Evolutionary conservation across 2,113 vertebrate genomes (phyloP).

Genomic region (Xenopus borealis): DNA sequence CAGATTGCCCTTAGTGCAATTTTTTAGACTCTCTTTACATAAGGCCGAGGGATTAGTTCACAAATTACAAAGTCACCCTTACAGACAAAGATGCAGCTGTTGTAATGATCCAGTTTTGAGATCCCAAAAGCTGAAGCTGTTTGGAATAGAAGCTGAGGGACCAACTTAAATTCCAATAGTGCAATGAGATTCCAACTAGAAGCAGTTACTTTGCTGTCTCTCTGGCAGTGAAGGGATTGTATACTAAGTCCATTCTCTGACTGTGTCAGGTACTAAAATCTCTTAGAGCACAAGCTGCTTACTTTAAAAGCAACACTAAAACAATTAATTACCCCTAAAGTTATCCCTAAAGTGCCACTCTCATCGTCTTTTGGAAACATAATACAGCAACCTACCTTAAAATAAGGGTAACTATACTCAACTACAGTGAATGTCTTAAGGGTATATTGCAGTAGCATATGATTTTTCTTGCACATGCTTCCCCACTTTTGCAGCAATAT

Average conservation of each 20-base stretch:
- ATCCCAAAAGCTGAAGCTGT: background rate
- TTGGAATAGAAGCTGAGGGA: background rate
- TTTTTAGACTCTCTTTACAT: no score
- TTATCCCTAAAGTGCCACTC: background rate
- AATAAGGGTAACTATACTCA: no score
- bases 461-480: no score
- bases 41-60: no score
- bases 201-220: background rate
- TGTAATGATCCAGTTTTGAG: background rate
- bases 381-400: no score
- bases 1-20: no score
- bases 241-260: no score
- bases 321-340: background rate
- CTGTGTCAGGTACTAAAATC: background rate
- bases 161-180: background rate
- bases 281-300: background rate
- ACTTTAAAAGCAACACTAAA: background rate
- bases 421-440: background rate
- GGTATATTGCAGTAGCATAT: background rate
- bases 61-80: no score
- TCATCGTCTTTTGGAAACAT: background rate
- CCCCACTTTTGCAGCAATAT: no score
- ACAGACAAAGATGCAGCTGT: background rate
- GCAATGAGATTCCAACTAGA: background rate
- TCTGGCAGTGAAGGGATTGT: no score